Evolutionary conservation across 2,888 invertebrate species (phyloP).

Genomic region (Sinohyriopsis cumingii): DNA sequence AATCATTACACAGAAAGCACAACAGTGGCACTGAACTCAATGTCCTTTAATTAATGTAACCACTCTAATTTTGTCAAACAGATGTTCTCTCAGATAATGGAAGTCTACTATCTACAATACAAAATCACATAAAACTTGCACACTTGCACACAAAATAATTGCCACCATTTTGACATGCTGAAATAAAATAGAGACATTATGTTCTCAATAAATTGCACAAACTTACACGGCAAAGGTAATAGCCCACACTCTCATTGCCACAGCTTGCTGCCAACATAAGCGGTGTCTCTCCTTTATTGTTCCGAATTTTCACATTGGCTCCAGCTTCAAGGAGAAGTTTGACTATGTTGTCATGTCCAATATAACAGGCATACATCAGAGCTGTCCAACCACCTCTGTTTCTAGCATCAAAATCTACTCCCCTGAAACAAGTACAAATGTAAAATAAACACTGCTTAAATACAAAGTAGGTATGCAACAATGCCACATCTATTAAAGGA

Average conservation of each 20-base stretch:
- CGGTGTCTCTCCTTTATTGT: conserved; percentile 71
- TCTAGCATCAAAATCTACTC: conserved; percentile 62
- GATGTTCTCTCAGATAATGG: too few species aligned
- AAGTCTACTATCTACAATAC: too few species aligned
- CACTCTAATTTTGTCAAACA: too few species aligned
- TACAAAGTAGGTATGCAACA: too few species aligned
- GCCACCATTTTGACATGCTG: too few species aligned
- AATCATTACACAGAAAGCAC: too few species aligned
- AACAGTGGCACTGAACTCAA: too few species aligned
- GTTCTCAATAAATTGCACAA: not conserved
- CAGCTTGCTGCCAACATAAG: conserved; percentile 75
- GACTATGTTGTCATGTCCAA: conserved; percentile 71
- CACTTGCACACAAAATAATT: too few species aligned
- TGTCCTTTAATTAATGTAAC: too few species aligned
- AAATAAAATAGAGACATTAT: not conserved
- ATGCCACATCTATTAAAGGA: too few species aligned
- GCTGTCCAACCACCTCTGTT: conserved; percentile 73
- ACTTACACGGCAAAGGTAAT: conserved; percentile 68
- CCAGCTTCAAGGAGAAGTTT: conserved; percentile 65
- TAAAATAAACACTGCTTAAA: not conserved
- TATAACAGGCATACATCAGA: conserved; percentile 73
- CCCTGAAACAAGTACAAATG: conserved; percentile 26
- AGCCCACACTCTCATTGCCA: conserved; percentile 73
- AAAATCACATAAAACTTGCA: too few species aligned
- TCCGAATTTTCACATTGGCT: conserved; percentile 63